phyloP scores from a whole-genome alignment of 2,113 vertebrate genomes.

The Nerophis ophidion region DNA sequence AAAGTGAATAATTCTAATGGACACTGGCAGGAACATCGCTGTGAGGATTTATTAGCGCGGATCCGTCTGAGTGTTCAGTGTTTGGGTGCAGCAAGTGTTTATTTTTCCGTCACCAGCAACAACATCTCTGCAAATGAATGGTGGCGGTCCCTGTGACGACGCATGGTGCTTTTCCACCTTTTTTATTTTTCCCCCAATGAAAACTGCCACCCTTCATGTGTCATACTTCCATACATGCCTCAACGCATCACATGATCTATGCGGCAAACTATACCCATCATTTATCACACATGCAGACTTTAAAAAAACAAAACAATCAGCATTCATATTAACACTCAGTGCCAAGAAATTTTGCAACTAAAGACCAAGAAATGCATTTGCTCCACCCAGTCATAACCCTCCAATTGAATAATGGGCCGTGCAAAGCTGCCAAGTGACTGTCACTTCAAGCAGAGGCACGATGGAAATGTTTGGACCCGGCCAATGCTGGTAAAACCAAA shows the following conservation, averaged over 20 bases:
- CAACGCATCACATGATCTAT: slow-evolving; percentile 29
- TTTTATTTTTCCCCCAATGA: not conserved
- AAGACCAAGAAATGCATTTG: slow-evolving; percentile 34
- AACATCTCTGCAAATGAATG: slow-evolving; percentile 28
- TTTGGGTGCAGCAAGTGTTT: slow-evolving; percentile 28
- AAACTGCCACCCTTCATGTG: slow-evolving; percentile 43
- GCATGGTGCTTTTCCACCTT: slow-evolving; percentile 14
- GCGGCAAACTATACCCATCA: slow-evolving; percentile 24
- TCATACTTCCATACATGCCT: not conserved
- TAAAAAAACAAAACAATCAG: slow-evolving; percentile 12
- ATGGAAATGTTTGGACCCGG: not conserved
- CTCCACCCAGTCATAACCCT: slow-evolving; percentile 31
- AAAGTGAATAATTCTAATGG: slow-evolving; percentile 17
- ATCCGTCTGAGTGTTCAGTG: slow-evolving; percentile 48
- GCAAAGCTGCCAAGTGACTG: slow-evolving; percentile 7
- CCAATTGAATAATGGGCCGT: slow-evolving; percentile 17
- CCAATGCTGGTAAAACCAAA: not conserved
- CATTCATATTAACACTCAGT: not conserved
- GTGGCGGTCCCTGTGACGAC: slow-evolving; percentile 44
- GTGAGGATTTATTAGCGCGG: slow-evolving; percentile 49
- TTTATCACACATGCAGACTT: slow-evolving; percentile 3
- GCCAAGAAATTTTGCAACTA: slow-evolving; percentile 37
- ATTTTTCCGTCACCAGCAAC: slow-evolving; percentile 12
- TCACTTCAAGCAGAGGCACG: slow-evolving; percentile 1
- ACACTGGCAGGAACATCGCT: slow-evolving; percentile 33